Evolutionary conservation across 2,888 invertebrate genomes (phyloP).

Genomic region (Cerastis leucographa): DNA sequence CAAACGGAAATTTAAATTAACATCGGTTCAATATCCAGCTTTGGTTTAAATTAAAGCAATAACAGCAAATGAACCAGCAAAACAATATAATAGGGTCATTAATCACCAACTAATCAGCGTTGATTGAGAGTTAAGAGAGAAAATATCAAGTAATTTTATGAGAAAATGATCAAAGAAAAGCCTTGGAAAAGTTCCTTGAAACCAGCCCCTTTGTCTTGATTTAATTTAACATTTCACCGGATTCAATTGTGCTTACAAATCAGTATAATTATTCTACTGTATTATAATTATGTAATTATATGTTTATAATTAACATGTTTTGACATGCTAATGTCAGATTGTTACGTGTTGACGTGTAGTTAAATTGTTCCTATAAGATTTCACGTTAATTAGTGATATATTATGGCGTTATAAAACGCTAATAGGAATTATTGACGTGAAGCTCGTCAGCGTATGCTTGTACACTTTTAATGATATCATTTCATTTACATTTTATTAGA

Average conservation of each 20-base stretch:
- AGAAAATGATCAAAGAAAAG: slow-evolving; percentile 58
- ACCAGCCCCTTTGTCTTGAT: slow-evolving; percentile 45
- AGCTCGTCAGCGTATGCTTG: background rate
- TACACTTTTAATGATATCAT: slow-evolving; percentile 2
- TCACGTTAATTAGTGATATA: slow-evolving; percentile 40
- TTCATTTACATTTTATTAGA: slow-evolving; percentile 27
- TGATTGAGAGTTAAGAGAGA: slow-evolving; percentile 41
- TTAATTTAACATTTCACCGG: background rate
- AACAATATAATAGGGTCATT: slow-evolving; percentile 42
- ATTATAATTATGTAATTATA: slow-evolving; percentile 20
- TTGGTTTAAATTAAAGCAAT: slow-evolving; percentile 42
- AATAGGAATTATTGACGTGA: slow-evolving; percentile 21
- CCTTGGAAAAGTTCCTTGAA: slow-evolving; percentile 37
- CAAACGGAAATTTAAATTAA: slow-evolving; percentile 22
- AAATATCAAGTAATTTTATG: slow-evolving; percentile 55
- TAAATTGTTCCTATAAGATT: slow-evolving; percentile 15
- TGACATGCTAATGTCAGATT: slow-evolving; percentile 35
- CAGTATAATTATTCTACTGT: slow-evolving; percentile 27
- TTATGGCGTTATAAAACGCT: slow-evolving; percentile 31
- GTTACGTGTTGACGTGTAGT: slow-evolving; percentile 25
- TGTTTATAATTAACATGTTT: slow-evolving; percentile 36
- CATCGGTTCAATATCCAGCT: slow-evolving; percentile 5
- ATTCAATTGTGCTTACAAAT: slow-evolving; percentile 41
- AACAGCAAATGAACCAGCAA: slow-evolving; percentile 24
- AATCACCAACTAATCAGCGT: slow-evolving; percentile 55